Evolutionary conservation across 2,797 vertebrate species (phyloP), one percentile per base, ranked within the genome.

Genomic region (Valencia hispanica): DNA sequence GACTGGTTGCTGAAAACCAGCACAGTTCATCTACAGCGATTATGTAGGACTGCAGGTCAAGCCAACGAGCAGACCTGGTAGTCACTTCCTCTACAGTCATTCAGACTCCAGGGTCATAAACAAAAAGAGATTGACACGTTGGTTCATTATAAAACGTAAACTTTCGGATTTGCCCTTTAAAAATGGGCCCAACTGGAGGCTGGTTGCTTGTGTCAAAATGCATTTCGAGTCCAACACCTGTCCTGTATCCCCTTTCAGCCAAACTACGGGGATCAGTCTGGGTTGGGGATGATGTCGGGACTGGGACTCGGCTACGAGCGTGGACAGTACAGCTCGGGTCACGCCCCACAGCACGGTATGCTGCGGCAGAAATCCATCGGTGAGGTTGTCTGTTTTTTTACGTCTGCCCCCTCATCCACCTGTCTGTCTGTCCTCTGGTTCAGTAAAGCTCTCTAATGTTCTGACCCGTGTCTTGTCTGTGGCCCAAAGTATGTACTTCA

Each of bases 331-430:
- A 90, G 94, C 83, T 95, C 97, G 70, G 95, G 95, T 53, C 95
- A 96, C 55, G 95, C 89, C 69, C 94, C 95, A 53, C 95, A 87
- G 77, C 96, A 97, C 86, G 96, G 97, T 91, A 97, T 98, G 96
- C 95, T 96, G 91, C 95, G 97, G 84, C 97, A 98, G 92, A 98
- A 98, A 87, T 98, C 97, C 78, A 97, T 98, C 84, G 97, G 97
- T 98, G 96, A 96, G 96, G 92, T 80, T 91, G 91, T 93, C 92
- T 93, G 91, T 91, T 89, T 78, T 79, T n/a, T 85, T 74, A 76
- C 79, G 87, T 89, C 90, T 89, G 93, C 86, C 90, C n/a, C 85
- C 72, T 72, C 74, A 71, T 90, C 78, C 41, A 25, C 83, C 87
- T 90, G 90, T 92, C 85, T 93, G 92, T 92, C 92, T 87, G 91